Evolutionary conservation across 2,113 vertebrate species (phyloP), one percentile per base, ranked within the genome.

Genomic region (Natator depressus): DNA sequence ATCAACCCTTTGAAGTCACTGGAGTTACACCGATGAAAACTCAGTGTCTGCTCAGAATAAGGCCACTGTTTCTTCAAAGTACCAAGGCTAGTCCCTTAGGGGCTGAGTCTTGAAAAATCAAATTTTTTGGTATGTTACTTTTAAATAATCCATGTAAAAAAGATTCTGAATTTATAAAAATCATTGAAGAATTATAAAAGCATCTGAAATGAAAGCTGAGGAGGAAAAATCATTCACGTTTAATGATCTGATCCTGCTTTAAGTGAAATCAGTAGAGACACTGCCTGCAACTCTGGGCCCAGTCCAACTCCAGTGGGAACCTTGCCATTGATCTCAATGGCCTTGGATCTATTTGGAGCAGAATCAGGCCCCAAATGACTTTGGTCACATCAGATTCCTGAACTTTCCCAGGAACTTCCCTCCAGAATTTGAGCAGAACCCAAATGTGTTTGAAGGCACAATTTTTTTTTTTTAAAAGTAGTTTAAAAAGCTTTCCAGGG

Each of bases 11-110:
- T 42, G 81, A 57, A 12, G 25, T 19, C 54, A 46, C 8, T 46
- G 80, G 75, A 35, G 76, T 51, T 69, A 35, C 9, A 1, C 17
- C 38, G 62, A 49, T 42, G 78, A 57, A 85, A 85, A 82, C 35
- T 46, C 87, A 50, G 16, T 0, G 0, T 0, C 0, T 46, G 38
- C 0, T 0, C 17, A 50, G 47, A 35, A 80, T 10, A 2, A 80
- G 85, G 38, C 42, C 78, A 42, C 47, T 0, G 0, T 79, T 88
- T 10, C 90, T 95, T 80, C 47, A 86, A 83, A 92, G 78, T 59
- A 72, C 47, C 85, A 75, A 35, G 54, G 0, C 0, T 20, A 8
- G 79, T 86, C n/a, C 82, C 35, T 20, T 22, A 42, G 0, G 1
- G 85, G 78, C 82, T 35, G 0, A 0, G 54, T 53, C 82, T 59